These are phyloP conservation scores for Paragorgia papillata DNA, from an alignment of 92 coral and sea anemone species.

Conservation along the genomic window DNA sequence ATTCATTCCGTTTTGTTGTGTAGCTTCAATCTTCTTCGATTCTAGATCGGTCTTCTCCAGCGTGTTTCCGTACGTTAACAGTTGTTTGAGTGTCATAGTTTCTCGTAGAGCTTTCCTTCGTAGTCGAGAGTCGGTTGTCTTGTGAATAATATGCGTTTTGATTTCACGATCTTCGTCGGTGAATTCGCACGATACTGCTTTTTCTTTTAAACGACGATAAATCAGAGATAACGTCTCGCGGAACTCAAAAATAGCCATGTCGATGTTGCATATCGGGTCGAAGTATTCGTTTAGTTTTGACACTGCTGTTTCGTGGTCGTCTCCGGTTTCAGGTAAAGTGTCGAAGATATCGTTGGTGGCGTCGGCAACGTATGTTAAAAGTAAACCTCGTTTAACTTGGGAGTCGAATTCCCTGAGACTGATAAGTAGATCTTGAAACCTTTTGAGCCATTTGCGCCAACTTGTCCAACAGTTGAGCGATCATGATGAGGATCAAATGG, in stretches of 20 bases:
- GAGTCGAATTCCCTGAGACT: slow-evolving; percentile 49
- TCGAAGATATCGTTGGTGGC: slow-evolving; percentile 53
- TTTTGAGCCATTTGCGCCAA: slow-evolving; percentile 48
- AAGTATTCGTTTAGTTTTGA: slow-evolving; percentile 16
- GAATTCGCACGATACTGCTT: slow-evolving; percentile 39
- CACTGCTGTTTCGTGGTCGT: slow-evolving; percentile 29
- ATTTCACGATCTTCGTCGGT: slow-evolving; percentile 42
- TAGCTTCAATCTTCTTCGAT: slow-evolving; percentile 8
- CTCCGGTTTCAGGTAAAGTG: slow-evolving; percentile 41
- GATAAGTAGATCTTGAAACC: slow-evolving; percentile 37
- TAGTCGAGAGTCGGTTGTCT: slow-evolving; percentile 37
- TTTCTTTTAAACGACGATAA: slow-evolving; percentile 38
- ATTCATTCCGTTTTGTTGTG: not conserved
- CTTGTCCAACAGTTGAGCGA: slow-evolving; percentile 42
- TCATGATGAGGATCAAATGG: slow-evolving; percentile 7
- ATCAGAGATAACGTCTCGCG: slow-evolving; percentile 16
- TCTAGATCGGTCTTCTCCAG: slow-evolving; percentile 24
- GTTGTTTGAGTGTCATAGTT: slow-evolving; percentile 26
- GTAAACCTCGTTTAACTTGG: slow-evolving; percentile 50
- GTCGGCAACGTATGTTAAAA: slow-evolving; percentile 59
- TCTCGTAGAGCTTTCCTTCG: slow-evolving; percentile 48
- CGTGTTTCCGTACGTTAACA: slow-evolving; percentile 17
- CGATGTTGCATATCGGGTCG: slow-evolving; percentile 40
- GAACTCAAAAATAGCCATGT: slow-evolving; percentile 50
- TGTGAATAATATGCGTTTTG: slow-evolving; percentile 54